Conservation (phyloP, 2,113 vertebrate species). For the Geothlypis trichas region DNA sequence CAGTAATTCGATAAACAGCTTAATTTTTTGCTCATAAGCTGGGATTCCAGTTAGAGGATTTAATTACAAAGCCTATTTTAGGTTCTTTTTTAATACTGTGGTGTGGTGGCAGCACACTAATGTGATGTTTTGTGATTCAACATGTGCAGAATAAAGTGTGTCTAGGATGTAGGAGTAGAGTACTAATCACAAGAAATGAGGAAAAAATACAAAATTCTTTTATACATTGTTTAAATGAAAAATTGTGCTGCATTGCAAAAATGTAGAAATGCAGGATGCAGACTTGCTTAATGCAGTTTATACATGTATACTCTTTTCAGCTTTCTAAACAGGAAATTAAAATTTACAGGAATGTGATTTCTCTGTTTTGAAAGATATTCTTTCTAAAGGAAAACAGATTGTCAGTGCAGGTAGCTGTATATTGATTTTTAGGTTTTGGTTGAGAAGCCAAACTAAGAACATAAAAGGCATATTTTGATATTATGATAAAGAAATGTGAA, state of each 20-base stretch:
- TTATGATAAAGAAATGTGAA: background rate
- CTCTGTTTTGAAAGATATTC: background rate
- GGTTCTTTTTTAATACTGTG: background rate
- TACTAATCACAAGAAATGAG: background rate
- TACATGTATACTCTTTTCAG: background rate
- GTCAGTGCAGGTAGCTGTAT: background rate
- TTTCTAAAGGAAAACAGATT: background rate
- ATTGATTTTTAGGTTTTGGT: background rate
- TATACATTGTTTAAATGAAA: background rate
- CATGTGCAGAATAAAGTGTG: background rate
- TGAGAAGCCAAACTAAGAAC: background rate
- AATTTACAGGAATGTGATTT: background rate
- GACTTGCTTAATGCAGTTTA: background rate
- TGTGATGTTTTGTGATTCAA: background rate
- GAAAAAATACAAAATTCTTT: background rate
- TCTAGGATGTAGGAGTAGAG: background rate
- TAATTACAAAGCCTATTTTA: background rate
- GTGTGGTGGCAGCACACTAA: background rate
- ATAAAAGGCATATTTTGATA: background rate
- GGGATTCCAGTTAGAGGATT: background rate
- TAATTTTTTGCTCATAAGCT: background rate
- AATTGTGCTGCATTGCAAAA: background rate
- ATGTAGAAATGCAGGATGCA: background rate
- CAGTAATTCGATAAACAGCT: background rate
- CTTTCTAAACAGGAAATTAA: background rate